Percentiles rank a stretch among this genome's conserved stretches.
phyloP scores from a whole-genome alignment of 2,113 vertebrate species.

The Hypomesus transpacificus region DNA sequence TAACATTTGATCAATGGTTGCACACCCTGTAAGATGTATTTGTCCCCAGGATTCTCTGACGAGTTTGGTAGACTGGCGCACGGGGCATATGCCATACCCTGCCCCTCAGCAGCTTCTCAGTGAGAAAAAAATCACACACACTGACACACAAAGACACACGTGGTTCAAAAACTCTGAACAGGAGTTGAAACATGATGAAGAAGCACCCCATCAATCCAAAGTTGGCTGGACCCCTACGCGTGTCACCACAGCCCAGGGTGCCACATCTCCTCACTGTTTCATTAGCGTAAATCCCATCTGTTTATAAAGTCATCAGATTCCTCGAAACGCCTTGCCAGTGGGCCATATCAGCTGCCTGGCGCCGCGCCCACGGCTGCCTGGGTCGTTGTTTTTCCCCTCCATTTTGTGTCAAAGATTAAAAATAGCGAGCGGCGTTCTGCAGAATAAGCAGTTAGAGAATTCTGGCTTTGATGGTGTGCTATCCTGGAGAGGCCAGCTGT shows the following conservation, averaged over 20 bases:
- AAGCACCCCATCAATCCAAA: conserved; percentile 11
- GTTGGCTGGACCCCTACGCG: background rate
- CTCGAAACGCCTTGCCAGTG: conserved; percentile 30
- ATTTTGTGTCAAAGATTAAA: conserved; percentile 67
- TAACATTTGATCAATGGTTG: too few relatives aligned
- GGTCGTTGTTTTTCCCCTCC: conserved; percentile 40
- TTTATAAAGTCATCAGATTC: conserved; percentile 50
- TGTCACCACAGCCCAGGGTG: conserved; percentile 21
- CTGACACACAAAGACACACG: conserved; percentile 19
- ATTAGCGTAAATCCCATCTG: conserved; percentile 60
- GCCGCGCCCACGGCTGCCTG: conserved; percentile 36
- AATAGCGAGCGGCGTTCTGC: conserved; percentile 69
- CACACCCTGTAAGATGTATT: too few relatives aligned
- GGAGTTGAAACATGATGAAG: conserved; percentile 13
- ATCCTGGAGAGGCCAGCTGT: conserved; percentile 68
- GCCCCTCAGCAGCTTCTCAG: too few relatives aligned
- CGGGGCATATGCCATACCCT: too few relatives aligned
- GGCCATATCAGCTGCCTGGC: conserved; percentile 66
- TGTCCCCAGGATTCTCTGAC: too few relatives aligned
- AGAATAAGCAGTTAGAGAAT: conserved; percentile 69
- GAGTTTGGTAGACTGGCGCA: too few relatives aligned
- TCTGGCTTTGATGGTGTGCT: conserved; percentile 61
- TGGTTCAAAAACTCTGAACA: conserved; percentile 18
- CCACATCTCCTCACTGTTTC: conserved; percentile 42
- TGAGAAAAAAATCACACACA: background rate